phyloP scores from a whole-genome alignment of 2,113 vertebrate genomes.

The Otocyon megalotis region DNA sequence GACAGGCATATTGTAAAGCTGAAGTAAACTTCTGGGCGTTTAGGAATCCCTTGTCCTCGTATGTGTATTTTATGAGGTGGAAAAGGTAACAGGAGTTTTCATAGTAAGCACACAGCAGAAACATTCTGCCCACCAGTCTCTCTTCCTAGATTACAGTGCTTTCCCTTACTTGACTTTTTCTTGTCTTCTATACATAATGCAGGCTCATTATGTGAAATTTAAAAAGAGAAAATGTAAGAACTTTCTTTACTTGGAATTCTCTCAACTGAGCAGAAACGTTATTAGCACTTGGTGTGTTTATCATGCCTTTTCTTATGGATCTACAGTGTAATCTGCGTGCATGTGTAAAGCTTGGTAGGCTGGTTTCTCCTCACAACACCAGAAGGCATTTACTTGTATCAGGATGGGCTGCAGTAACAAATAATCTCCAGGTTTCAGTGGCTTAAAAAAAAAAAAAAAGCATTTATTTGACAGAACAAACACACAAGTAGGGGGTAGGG shows the following conservation, averaged over 20 bases:
- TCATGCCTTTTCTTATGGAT: neutral
- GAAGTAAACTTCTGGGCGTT: neutral
- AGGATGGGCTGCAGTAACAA: constrained; percentile 15
- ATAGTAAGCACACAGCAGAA: neutral
- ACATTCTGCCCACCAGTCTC: neutral
- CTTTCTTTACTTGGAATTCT: neutral
- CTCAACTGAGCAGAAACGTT: neutral
- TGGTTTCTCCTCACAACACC: neutral
- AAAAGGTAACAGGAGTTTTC: neutral
- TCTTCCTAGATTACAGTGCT: neutral
- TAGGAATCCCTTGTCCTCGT: neutral
- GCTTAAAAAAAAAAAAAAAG: neutral
- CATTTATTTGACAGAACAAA: too few relatives aligned
- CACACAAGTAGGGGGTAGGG: too few relatives aligned
- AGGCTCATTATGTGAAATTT: neutral
- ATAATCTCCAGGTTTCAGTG: neutral
- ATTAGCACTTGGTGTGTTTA: neutral
- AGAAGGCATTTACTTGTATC: neutral
- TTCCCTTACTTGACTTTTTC: neutral
- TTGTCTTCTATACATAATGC: neutral
- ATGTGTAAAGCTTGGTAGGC: neutral
- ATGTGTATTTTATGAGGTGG: neutral
- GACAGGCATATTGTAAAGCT: neutral
- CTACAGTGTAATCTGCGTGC: neutral
- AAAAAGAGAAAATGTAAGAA: neutral